Evolutionary conservation across 2,888 invertebrate species (phyloP).

Genomic region (Cotesia congregata): DNA sequence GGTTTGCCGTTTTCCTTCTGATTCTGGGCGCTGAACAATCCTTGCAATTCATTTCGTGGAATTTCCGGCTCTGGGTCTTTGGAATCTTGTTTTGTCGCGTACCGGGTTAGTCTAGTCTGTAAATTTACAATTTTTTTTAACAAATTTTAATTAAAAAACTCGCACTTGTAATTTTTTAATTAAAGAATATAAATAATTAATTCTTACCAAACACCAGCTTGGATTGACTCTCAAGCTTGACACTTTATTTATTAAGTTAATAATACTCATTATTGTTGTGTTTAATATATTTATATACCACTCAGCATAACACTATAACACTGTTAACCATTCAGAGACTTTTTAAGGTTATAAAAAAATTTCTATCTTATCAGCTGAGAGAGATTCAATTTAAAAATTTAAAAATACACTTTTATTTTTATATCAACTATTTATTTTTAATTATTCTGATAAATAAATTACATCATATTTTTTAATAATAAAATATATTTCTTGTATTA

Average conservation of each 20-base stretch:
- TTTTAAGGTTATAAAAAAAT: too few species aligned
- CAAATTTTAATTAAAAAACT: too few species aligned
- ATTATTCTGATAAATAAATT: too few species aligned
- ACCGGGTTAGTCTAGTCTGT: neutral
- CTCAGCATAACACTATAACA: too few species aligned
- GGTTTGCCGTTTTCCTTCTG: slow-evolving; percentile 74
- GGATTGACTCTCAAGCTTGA: neutral
- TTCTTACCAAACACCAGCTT: neutral
- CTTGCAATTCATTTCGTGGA: neutral
- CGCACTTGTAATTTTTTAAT: neutral
- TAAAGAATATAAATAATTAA: neutral
- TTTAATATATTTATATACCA: neutral
- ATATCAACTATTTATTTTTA: too few species aligned
- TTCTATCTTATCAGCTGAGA: too few species aligned
- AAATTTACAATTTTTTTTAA: neutral
- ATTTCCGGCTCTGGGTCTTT: neutral
- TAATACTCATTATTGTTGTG: neutral
- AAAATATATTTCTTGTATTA: too few species aligned
- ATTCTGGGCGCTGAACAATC: neutral
- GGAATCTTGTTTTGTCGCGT: neutral
- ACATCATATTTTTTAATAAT: too few species aligned
- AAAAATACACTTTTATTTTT: too few species aligned
- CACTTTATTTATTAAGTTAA: neutral
- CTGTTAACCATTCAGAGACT: too few species aligned
- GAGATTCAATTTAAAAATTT: too few species aligned